Evolutionary conservation across 1,140 invertebrate genomes (phyloP).

Genomic region (Neoseiulus cucumeris): DNA sequence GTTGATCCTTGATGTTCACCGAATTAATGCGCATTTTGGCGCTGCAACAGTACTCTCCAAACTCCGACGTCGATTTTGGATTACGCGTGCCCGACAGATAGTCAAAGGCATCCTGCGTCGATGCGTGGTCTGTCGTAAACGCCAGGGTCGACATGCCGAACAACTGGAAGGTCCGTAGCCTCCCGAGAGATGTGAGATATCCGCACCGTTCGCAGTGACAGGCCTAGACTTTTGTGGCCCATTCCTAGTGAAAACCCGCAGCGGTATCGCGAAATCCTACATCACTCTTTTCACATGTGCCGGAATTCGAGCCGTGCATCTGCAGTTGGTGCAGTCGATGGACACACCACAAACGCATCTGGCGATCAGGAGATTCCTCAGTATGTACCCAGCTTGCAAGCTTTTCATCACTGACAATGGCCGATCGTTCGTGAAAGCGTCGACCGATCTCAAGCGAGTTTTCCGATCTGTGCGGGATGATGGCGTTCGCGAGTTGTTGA

Average conservation of each 20-base stretch:
- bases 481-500: too few relatives aligned
- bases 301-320: too few relatives aligned
- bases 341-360: too few relatives aligned
- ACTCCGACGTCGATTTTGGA: slow-evolving; percentile 4
- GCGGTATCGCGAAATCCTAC: too few relatives aligned
- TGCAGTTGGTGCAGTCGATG: too few relatives aligned
- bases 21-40: not conserved
- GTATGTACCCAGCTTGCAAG: too few relatives aligned
- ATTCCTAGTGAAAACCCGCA: slow-evolving; percentile 8
- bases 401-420: too few relatives aligned
- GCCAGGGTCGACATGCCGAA: not conserved
- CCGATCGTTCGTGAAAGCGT: too few relatives aligned
- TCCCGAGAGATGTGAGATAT: not conserved
- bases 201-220: not conserved
- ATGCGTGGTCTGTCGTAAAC: slow-evolving; percentile 10
- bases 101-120: slow-evolving; percentile 9
- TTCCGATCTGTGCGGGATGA: too few relatives aligned
- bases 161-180: slow-evolving; percentile 2
- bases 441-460: too few relatives aligned
- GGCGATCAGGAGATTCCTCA: too few relatives aligned
- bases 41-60: not conserved
- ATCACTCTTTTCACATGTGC: too few relatives aligned
- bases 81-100: not conserved
- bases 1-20: not conserved
- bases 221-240: slow-evolving; percentile 14